Base-by-base conservation (phyloP, 2,113 vertebrate genomes). In the Cyprinodon tularosa region DNA sequence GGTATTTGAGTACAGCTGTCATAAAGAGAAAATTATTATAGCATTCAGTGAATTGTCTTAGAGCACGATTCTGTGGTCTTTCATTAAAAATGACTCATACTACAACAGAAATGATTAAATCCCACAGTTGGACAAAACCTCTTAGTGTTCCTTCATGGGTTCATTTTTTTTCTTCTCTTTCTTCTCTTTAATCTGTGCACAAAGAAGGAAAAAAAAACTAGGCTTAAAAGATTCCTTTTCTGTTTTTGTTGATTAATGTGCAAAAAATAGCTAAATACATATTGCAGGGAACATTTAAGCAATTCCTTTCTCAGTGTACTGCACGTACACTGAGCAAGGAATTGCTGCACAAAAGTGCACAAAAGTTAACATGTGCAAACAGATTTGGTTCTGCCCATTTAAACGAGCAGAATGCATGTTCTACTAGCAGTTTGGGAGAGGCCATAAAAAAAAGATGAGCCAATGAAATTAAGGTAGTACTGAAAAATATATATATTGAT, bases 1-100 rank as follows among this genome's bases (percentile, higher is more conserved):
- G 66, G 45, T 38, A 42, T 69, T 64, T 68, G 0, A 78, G 66
- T 71, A 15, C 61, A 45, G 48, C 17, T 44, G 38, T 13, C 37
- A 36, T 12, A 47, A 29, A 39, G 45, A 66, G 29, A 61, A 71
- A 76, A 64, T 45, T 65, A 77, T 66, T 45, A 75, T 17, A 68
- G 37, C 5, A 68, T 60, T 37, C 45, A 74, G 64, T 50, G 13
- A 40, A 59, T 20, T 62, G n/a, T 72, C 10, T 50, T 29, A 40
- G 53, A 71, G 48, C 22, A 65, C 9, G 7, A 14, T 0, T 67
- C 10, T 39, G 8, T 68, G 22, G 57, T 20, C 44, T 72, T 66
- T 7, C 29, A 10, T 71, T 0, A 13, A 82, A n/a, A 14, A 67
- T 39, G 68, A 66, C n/a, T 53, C 39, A 44, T 9, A 36, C 37